These are phyloP conservation scores for Hypanus sabinus DNA, from an alignment of 2,113 vertebrate species.

Conservation along the genomic window DNA sequence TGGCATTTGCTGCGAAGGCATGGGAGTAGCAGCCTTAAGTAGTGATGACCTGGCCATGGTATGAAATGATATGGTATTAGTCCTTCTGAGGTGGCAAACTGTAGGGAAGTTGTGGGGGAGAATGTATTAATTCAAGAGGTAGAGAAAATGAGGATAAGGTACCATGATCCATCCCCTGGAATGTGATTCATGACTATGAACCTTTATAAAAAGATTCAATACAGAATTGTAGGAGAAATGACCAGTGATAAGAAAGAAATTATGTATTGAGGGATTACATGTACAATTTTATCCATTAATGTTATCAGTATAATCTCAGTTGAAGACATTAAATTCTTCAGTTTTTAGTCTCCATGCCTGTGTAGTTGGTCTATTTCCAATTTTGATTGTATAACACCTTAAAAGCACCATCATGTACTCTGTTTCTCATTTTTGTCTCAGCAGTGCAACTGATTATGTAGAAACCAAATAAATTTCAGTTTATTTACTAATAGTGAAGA, in stretches of 20 bases:
- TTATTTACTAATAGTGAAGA: no score
- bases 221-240: not conserved
- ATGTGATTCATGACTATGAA: not conserved
- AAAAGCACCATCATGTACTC: not conserved
- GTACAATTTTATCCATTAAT: not conserved
- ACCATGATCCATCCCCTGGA: not conserved
- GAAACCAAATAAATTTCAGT: no score
- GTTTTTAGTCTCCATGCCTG: not conserved
- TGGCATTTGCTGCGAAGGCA: not conserved
- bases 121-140: no score
- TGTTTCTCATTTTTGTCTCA: not conserved
- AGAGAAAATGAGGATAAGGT: not conserved
- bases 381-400: not conserved
- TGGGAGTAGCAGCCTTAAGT: no score
- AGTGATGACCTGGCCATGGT: no score
- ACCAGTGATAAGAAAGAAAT: not conserved
- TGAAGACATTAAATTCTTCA: not conserved
- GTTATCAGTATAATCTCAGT: not conserved
- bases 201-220: not conserved
- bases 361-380: not conserved
- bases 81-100: no score
- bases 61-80: no score
- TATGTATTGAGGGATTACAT: not conserved
- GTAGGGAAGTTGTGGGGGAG: no score
- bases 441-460: not conserved